Evolutionary conservation across 2,797 vertebrate species (phyloP), one percentile per base, ranked within the genome.

Genomic region (Gadopsis marmoratus): DNA sequence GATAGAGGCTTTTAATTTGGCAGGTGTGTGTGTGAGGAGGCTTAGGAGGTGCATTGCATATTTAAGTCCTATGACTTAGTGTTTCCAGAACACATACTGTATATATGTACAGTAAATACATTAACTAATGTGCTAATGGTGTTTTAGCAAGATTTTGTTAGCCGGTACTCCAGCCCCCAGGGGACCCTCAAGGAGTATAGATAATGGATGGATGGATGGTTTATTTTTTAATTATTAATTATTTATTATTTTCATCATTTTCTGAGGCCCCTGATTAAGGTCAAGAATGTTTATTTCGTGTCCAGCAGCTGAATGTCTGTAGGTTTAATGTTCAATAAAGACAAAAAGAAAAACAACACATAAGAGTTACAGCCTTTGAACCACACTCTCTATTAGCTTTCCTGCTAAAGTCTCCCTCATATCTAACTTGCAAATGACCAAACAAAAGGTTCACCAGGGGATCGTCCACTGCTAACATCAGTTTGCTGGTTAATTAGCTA

Each of bases 1-100:
- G 68, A 69, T 78, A 68, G 71, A 62, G 72, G 37, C 59, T 68
- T 71, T 81, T 50, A 23, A 26, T 60, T 62, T 62, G 33, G 26
- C 62, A 33, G 53, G 7, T 41, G 39, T 41, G 39, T 41, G 69
- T 48, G 33, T 66, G 63, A 29, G 55, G 50, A 64, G 6, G 51
- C 23, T 60, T 23, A 41, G 4, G 33, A 47, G 48, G 14, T 55
- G 45, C 45, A 61, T 73, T 54, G 1, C 4, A 4, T 23, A 70
- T 65, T 63, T 23, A 53, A 53, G 37, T 60, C 35, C 59, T 21
- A 8, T 21, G 6, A 41, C 14, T 19, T 13, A 8, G 14, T 51
- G 9, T 73, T 62, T 51, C 35, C 35, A 79, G 19, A 74, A 33
- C 31, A 43, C 37, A 17, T 12, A 31, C 6, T 48, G 14, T 9